Base-by-base conservation (phyloP, 2,888 invertebrate genomes). In the Orchesellides sinensis region DNA sequence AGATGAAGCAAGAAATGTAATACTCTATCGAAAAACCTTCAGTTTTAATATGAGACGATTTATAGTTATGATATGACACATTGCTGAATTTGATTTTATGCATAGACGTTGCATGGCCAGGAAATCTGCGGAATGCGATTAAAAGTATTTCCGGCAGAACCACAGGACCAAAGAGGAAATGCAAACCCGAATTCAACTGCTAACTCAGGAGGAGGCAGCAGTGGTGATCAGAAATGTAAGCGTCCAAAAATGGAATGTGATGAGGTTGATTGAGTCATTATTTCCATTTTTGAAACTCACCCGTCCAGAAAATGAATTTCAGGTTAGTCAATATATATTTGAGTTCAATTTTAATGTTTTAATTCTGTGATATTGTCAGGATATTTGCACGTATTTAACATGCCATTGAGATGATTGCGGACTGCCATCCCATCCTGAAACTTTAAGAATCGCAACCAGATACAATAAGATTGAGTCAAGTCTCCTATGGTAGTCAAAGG, bases 101-200 rank as follows among this genome's bases (percentile, higher is more conserved):
- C n/a, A n/a, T n/a, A 92, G 90, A 89, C 90, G 32, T 89, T 98
- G 59, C 96, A 98, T 89, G 97, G 96, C 10, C 95, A 96, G 82
- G 96, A 96, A 90, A 92, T 98, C 79, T 95, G 95, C 89, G 96
- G 96, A 25, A 93, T 95, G 25, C 93, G 96, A 84, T 92, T 98
- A 70, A 96, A 97, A 91, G 97, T 98, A 4, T 91, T 97, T 90
- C 94, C 96, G 90, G 97, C 98, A 0, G 97, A 97, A 89, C 91
- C 91, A 29, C 88, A 88, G 74, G 89, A 89, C 66, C 86, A 89
- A 65, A 89, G 89, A 75, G 85, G 84, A 52, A 69, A 79, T 65
- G 63, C 83, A 40, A 81, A 74, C 25, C 61, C 84, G 5, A 84
- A 81, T 63, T 81, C 81, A 10, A 29, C 81, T 29, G 66, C 74